A percentile compares a stretch with the other conserved stretches of the same genome.
Evolutionary conservation across 2,113 vertebrate species (phyloP).

Genomic region (Sterrhoptilus dennistouni): DNA sequence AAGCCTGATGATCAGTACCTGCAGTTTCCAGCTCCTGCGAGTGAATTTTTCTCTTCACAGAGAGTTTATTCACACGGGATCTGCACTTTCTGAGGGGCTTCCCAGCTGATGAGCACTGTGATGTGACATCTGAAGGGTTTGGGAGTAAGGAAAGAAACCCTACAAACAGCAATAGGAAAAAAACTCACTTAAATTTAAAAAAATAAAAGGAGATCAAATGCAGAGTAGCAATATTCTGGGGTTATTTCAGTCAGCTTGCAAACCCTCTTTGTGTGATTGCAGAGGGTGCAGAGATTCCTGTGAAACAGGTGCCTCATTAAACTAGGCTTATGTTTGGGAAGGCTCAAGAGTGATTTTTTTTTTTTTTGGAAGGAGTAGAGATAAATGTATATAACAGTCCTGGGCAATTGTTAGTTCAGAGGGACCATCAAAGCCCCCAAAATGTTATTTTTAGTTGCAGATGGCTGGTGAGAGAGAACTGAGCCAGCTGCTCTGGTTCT

Average conservation of each 20-base stretch:
- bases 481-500: conserved; percentile 27
- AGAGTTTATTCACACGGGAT: neutral
- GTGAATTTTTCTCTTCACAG: neutral
- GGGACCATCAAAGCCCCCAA: conserved; percentile 52
- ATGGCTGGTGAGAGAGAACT: conserved; percentile 48
- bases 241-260: neutral
- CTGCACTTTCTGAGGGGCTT: neutral
- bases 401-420: conserved; percentile 34
- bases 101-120: neutral
- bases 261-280: neutral
- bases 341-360: neutral
- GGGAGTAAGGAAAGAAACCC: neutral
- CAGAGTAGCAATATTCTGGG: neutral
- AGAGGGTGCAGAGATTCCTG: neutral
- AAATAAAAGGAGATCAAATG: neutral
- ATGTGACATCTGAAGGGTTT: neutral
- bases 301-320: conserved; percentile 46
- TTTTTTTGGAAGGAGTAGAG: neutral
- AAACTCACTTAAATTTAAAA: neutral
- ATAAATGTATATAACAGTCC: conserved; percentile 43
- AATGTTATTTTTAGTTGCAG: conserved; percentile 68
- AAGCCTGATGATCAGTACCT: neutral
- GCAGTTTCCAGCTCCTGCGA: neutral
- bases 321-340: neutral
- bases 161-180: neutral